These are phyloP conservation scores for Callocephalon fimbriatum DNA, from an alignment of 2,113 vertebrate genomes.

Conservation along the genomic window DNA sequence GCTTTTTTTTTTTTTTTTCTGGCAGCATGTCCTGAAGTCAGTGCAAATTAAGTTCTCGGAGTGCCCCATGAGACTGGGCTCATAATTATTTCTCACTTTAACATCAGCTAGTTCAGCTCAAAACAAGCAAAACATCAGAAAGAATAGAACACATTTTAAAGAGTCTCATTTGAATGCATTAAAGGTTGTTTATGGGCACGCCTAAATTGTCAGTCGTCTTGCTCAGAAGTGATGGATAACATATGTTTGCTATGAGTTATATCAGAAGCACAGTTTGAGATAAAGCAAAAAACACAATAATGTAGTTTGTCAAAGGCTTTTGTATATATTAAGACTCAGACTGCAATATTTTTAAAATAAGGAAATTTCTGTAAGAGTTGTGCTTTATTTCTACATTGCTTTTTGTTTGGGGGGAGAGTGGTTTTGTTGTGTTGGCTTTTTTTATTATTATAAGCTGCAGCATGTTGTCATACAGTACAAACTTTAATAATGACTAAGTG, in stretches of 20 bases:
- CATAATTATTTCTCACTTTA: constrained; percentile 39
- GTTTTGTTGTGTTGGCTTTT: neutral
- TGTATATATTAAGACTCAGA: neutral
- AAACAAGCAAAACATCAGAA: neutral
- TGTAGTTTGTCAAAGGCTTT: neutral
- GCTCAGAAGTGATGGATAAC: neutral
- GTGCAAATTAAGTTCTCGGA: constrained; percentile 12
- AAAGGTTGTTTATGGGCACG: neutral
- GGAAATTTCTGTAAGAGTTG: neutral
- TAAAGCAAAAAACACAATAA: neutral
- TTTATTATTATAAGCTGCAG: neutral
- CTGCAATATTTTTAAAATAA: neutral
- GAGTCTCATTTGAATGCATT: neutral
- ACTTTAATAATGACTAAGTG: neutral
- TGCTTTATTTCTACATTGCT: neutral
- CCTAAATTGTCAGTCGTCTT: neutral
- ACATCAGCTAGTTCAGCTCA: neutral
- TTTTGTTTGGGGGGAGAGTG: neutral
- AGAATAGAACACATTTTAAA: neutral
- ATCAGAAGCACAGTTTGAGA: neutral
- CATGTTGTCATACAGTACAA: neutral
- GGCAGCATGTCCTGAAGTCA: neutral
- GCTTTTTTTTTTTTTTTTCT: neutral
- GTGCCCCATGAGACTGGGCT: neutral
- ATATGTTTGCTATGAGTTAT: neutral